phyloP scores from a whole-genome alignment of 2,888 invertebrate genomes.

The Lithophane socia region DNA sequence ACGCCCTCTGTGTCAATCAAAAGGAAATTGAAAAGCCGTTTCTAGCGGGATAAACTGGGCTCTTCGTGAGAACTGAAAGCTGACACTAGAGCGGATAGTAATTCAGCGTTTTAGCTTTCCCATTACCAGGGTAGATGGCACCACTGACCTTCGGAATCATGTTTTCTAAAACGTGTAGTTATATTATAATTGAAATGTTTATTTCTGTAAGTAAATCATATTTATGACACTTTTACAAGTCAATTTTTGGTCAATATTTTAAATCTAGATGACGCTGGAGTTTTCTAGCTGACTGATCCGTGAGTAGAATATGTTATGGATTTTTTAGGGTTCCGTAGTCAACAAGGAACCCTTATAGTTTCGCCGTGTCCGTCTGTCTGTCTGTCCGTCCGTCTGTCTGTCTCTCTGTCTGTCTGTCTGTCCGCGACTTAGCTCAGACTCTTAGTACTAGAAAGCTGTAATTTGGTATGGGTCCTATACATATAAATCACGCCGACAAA shows the following conservation, averaged over 20 bases:
- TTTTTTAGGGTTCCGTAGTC: too few relatives aligned
- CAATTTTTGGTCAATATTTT: not conserved
- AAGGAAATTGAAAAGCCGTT: not conserved
- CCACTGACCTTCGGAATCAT: not conserved
- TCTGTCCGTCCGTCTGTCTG: too few relatives aligned
- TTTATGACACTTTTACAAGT: too few relatives aligned
- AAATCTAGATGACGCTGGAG: not conserved
- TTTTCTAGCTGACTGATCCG: too few relatives aligned
- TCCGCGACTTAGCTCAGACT: too few relatives aligned
- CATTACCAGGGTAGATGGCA: conserved; percentile 35
- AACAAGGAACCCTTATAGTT: too few relatives aligned
- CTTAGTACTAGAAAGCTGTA: too few relatives aligned
- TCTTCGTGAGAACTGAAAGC: not conserved
- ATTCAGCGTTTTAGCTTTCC: not conserved
- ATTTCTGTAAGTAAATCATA: not conserved
- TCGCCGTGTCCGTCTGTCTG: too few relatives aligned
- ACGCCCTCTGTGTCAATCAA: conserved; percentile 15
- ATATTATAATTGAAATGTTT: not conserved
- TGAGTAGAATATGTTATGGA: too few relatives aligned
- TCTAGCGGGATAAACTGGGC: not conserved
- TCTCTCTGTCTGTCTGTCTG: too few relatives aligned
- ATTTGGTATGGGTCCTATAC: too few relatives aligned
- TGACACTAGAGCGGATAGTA: not conserved
- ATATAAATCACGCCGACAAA: too few relatives aligned
- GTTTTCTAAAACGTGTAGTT: conserved; percentile 3